Evolutionary conservation across 2,888 invertebrate genomes (phyloP).

Genomic region (Xanthostigma xanthostigma): DNA sequence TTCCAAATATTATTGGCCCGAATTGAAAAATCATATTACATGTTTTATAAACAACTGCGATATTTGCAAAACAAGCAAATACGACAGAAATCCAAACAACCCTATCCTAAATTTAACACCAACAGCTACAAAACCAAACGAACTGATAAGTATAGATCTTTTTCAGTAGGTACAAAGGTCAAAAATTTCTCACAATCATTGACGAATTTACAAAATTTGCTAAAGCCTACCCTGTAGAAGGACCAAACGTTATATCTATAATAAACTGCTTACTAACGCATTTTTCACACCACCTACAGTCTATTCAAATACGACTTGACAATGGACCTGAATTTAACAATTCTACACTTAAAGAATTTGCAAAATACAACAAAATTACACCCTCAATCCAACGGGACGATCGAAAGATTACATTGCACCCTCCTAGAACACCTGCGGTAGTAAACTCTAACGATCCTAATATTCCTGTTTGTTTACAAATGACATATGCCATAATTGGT

Average conservation of each 20-base stretch:
- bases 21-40: constrained; percentile 9
- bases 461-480: too few species aligned
- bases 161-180: too few species aligned
- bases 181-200: constrained; percentile 4
- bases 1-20: constrained; percentile 11
- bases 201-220: constrained; percentile 14
- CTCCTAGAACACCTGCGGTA: too few species aligned
- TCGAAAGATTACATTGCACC: too few species aligned
- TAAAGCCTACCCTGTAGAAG: constrained; percentile 9
- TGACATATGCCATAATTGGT: too few species aligned
- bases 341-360: too few species aligned
- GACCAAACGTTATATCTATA: constrained; percentile 1
- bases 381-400: too few species aligned
- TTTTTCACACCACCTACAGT: too few species aligned
- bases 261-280: background rate
- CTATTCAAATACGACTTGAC: too few species aligned
- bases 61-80: constrained; percentile 11
- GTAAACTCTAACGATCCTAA: too few species aligned
- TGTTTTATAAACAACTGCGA: constrained; percentile 12
- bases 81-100: constrained; percentile 11
- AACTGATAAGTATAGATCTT: constrained; percentile 9
- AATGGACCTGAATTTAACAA: too few species aligned
- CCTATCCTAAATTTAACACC: constrained; percentile 9
- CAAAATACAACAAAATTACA: too few species aligned
- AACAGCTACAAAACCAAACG: constrained; percentile 8